Evolutionary conservation across 2,888 invertebrate genomes (phyloP).

Genomic region (Ashinkailepas kermadecensis): DNA sequence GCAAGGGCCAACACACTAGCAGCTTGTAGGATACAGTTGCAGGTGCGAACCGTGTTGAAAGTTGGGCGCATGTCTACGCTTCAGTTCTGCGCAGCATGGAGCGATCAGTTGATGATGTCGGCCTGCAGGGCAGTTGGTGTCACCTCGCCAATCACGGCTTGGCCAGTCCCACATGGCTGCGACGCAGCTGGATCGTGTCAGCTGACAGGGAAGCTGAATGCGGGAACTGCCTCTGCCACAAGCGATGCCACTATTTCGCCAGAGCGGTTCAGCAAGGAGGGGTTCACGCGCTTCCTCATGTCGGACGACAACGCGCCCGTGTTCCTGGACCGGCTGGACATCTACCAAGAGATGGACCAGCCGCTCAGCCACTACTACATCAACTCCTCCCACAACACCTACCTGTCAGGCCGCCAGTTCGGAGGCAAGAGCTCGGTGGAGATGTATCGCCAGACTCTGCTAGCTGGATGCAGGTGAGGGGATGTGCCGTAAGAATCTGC

Average conservation of each 20-base stretch:
- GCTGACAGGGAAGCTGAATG: too few species aligned
- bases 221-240: too few species aligned
- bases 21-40: too few species aligned
- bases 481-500: not conserved
- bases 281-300: conserved; percentile 96
- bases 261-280: conserved; percentile 75
- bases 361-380: conserved; percentile 97
- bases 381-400: conserved; percentile 96
- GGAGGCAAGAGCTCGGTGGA: conserved; percentile 95
- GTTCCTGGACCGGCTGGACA: conserved; percentile 93
- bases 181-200: too few species aligned
- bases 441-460: conserved; percentile 94
- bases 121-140: too few species aligned
- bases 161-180: too few species aligned
- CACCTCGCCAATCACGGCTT: too few species aligned
- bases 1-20: too few species aligned
- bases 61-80: too few species aligned
- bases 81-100: too few species aligned
- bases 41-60: too few species aligned
- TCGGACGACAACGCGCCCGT: conserved; percentile 99
- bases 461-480: conserved; percentile 86
- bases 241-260: conserved; percentile 27
- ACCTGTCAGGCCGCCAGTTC: conserved; percentile 89
- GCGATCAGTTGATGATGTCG: too few species aligned
- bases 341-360: conserved; percentile 96